Base-by-base conservation (phyloP, 2,888 invertebrate species). In the Blastobasis lacticolella region DNA sequence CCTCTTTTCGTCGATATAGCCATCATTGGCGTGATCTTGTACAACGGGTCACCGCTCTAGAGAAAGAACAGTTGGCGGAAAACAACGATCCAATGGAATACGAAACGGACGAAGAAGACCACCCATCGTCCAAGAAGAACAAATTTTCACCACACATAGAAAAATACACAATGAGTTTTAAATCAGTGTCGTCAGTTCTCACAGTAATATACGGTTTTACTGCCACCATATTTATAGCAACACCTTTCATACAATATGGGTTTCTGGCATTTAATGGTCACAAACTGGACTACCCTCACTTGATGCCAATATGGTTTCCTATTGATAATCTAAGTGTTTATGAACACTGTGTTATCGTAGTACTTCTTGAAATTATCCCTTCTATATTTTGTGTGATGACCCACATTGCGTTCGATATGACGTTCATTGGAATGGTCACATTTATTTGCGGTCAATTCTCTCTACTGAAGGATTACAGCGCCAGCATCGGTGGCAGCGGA, bases 361-460 rank as follows among this genome's bases (percentile, higher is more conserved):
- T 64, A 1, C 54, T 66, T 2, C 36, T 48, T 10, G 86, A 86
- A 60, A 54, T 59, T 1, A 53, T 79, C 4, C 69, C 78, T 1
- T 61, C 80, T 0, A 41, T 69, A 3, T 84, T 76, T 52, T 78
- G 75, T 45, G 79, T 83, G 1, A 54, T 48, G 10, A 64, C 78
- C 1, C 86, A 86, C 50, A 54, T 67, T 8, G 71, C 69, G 3
- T 86, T 83, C 51, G 86, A 86, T 57, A 54, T 75, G 37, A 67
- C 71, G 1, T 62, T 68, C 6, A 65, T 81, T 1, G 81, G 81
- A 0, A 57, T 81, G 6, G 81, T 83, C 75, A 75, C 81, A 50
- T 81, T 81, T 49, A 56, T 74, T n/a, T 73, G 77, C 47, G 83
- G 82, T 0, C 82, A 84, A 56, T 82, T 75, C 58, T 55, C 63